Conservation (phyloP, 2,797 vertebrate genomes). For the Coregonus ussuriensis region DNA sequence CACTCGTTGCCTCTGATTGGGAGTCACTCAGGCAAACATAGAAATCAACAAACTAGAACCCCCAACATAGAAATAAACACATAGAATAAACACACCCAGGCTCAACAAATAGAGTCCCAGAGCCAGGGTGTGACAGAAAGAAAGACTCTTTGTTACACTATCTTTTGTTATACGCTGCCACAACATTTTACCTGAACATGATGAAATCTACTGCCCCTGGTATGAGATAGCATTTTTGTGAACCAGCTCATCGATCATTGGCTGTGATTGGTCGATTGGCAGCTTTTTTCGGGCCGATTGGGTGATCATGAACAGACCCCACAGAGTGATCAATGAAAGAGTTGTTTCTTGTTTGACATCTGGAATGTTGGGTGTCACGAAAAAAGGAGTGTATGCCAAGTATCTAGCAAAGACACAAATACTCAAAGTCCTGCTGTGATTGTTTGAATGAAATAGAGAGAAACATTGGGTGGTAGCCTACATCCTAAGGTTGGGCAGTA, state of each 20-base stretch:
- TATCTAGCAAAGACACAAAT: too few relatives aligned
- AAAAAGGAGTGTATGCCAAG: too few relatives aligned
- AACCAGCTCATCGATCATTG: constrained; percentile 46
- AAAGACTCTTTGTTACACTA: constrained; percentile 3
- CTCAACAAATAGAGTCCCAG: too few relatives aligned
- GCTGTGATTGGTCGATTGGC: constrained; percentile 30
- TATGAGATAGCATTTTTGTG: neutral
- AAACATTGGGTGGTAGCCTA: too few relatives aligned
- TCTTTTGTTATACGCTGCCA: neutral
- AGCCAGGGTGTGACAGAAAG: neutral
- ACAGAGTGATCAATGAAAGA: neutral
- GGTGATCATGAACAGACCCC: constrained; percentile 31
- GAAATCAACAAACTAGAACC: too few relatives aligned
- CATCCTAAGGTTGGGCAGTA: too few relatives aligned
- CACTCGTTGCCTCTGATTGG: too few relatives aligned
- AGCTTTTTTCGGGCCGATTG: constrained; percentile 40
- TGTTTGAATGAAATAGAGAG: too few relatives aligned
- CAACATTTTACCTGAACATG: neutral
- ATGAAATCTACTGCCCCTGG: neutral
- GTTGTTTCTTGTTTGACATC: constrained; percentile 4
- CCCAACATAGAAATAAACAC: too few relatives aligned
- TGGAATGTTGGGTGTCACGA: neutral
- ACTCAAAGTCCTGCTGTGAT: too few relatives aligned
- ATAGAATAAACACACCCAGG: too few relatives aligned
- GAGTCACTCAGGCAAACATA: too few relatives aligned